Base-by-base conservation (phyloP, 2,888 invertebrate genomes). In the Podotricha telesiphe region DNA sequence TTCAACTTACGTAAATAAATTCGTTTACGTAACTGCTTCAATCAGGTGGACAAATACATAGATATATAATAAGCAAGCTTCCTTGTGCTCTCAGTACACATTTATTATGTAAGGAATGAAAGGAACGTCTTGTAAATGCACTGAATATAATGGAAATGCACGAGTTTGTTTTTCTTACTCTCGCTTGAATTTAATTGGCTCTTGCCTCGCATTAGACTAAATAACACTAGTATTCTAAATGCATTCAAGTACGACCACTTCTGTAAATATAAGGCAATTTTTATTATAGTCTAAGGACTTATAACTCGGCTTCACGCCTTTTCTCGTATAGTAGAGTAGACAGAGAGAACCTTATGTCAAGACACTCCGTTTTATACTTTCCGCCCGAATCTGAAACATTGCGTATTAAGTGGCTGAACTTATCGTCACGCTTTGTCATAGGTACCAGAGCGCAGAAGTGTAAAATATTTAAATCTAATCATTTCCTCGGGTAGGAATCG, bases 161-260 rank as follows among this genome's bases (percentile, higher is more conserved):
- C 34, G 55, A 55, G 55, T 19, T 55, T 55, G 55, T 55, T 55
- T 55, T 55, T 37, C 55, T 55, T 55, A 19, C 17, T 55, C 55
- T 17, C 34, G 55, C 37, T 55, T 34, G 55, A 55, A 55, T 55
- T 55, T 55, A 55, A 55, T 55, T 55, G 55, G 55, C 34, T 55
- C 55, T 55, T 55, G 55, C 55, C 37, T 55, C 34, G 34, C 34
- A 55, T 55, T 34, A 55, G 17, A 55, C 55, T 55, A 55, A 55
- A 55, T 55, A 55, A 17, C 55, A 55, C 37, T 55, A 55, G 55
- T 55, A 55, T 55, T 55, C 55, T 55, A 55, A 34, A 55, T 55
- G 55, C 37, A 55, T 37, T n/a, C 34, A 11, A 37, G 34, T 55
- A 37, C 34, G 11, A 37, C 34, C 34, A 11, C 55, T 55, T 55